Base-by-base conservation (phyloP, 2,113 vertebrate genomes). In the Proteles cristata region DNA sequence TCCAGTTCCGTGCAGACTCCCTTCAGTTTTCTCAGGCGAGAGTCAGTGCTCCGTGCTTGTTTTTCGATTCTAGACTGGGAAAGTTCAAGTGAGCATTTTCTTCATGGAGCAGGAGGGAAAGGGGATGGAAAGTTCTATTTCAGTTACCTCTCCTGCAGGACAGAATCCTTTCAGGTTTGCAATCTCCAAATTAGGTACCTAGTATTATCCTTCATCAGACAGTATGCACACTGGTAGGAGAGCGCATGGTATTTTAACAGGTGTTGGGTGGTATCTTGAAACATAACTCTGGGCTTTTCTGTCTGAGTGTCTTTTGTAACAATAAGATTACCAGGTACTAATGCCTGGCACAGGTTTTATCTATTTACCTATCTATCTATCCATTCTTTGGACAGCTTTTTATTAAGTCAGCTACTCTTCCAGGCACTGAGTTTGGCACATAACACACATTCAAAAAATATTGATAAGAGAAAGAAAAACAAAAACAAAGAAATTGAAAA, bases 1-100 rank as follows among this genome's bases (percentile, higher is more conserved):
- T 16, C 48, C 6, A 0, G 0, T 65, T 74, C 23, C 74, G 1
- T 12, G 10, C 2, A 58, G 7, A 5, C 7, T 31, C 15, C 9
- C 35, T 5, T 33, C 35, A 19, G 8, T 35, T 76, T 61, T 90
- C 43, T 81, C 31, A 69, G 21, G 15, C 19, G 58, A 48, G 19
- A 83, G 25, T 83, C 39, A 53, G 14, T 3, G 17, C 10, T 63
- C 39, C n/a, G 4, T 12, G 23, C 76, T 25, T 28, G 25, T 11
- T 48, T 74, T 80, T 83, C 71, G 1, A 43, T 45, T 68, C 15
- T 35, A 90, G 35, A 21, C 4, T 10, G 4, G 53, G 7, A 43
- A 12, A 1, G 1, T 33, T 48, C 79, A 50, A 2, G 17, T 4
- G 3, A 26, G 2, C 48, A 11, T 39, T 53, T 50, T 93, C 69